Evolutionary conservation across 2,888 invertebrate genomes (phyloP).

Genomic region (Acleris sparsana): DNA sequence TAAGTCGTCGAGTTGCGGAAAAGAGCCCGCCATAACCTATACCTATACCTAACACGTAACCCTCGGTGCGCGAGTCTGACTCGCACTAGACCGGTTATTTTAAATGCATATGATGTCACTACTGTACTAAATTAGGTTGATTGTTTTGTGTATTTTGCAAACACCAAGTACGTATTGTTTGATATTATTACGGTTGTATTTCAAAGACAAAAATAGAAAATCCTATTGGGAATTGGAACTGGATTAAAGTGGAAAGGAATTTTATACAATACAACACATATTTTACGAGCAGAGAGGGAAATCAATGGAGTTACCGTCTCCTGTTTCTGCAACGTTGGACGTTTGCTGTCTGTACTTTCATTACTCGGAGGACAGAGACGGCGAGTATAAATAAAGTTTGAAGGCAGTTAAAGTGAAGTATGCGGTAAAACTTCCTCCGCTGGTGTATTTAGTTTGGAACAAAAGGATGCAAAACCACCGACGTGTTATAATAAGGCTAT

Average conservation of each 20-base stretch:
- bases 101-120: too few relatives aligned
- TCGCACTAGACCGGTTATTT: too few relatives aligned
- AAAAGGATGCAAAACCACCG: background rate
- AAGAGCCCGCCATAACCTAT: too few relatives aligned
- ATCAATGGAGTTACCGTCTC: slow-evolving; percentile 2
- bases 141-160: too few relatives aligned
- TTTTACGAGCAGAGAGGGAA: slow-evolving; percentile 13
- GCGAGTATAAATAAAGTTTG: background rate
- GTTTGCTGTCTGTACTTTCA: slow-evolving; percentile 18
- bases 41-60: too few relatives aligned
- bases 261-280: slow-evolving; percentile 3
- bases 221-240: background rate
- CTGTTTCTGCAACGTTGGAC: background rate
- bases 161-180: too few relatives aligned
- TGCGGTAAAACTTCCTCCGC: slow-evolving; percentile 2
- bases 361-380: slow-evolving; percentile 14
- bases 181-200: too few relatives aligned
- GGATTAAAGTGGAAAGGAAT: background rate
- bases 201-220: background rate
- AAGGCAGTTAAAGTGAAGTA: slow-evolving; percentile 5
- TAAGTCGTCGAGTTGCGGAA: too few relatives aligned
- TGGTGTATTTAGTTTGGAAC: background rate
- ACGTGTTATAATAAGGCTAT: too few relatives aligned
- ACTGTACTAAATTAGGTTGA: too few relatives aligned
- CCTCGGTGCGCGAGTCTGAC: too few relatives aligned